phyloP scores from a whole-genome alignment of 2,113 vertebrate species.

The Spilogale gracilis region DNA sequence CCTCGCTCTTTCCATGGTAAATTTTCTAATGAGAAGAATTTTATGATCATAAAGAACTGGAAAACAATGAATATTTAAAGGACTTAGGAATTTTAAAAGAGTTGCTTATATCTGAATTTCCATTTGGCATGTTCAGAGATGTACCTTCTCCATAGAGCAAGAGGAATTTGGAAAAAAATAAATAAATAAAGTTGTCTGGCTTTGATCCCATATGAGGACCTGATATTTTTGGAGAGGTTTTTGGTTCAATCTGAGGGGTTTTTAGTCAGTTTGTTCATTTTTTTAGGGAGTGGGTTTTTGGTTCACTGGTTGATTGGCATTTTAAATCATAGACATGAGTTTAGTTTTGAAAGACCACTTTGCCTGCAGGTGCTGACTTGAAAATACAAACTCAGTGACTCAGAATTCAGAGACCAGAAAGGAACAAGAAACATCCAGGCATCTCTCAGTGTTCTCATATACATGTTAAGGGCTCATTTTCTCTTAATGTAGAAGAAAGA shows the following conservation, averaged over 20 bases:
- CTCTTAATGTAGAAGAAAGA: neutral
- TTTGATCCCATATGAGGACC: neutral
- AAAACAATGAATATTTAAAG: neutral
- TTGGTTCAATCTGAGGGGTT: neutral
- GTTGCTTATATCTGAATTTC: neutral
- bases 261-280: neutral
- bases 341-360: neutral
- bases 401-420: neutral
- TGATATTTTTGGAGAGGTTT: neutral
- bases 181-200: neutral
- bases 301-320: neutral
- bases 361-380: neutral
- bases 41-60: neutral
- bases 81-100: neutral
- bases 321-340: conserved; percentile 3
- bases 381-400: neutral
- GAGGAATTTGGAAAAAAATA: neutral
- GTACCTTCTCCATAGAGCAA: neutral
- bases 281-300: neutral
- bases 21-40: neutral
- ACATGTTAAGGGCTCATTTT: neutral
- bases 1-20: neutral
- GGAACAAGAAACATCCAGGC: neutral
- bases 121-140: neutral
- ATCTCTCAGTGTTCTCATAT: neutral